Evolutionary conservation across 2,113 vertebrate species (phyloP).

Genomic region (Galemys pyrenaicus): DNA sequence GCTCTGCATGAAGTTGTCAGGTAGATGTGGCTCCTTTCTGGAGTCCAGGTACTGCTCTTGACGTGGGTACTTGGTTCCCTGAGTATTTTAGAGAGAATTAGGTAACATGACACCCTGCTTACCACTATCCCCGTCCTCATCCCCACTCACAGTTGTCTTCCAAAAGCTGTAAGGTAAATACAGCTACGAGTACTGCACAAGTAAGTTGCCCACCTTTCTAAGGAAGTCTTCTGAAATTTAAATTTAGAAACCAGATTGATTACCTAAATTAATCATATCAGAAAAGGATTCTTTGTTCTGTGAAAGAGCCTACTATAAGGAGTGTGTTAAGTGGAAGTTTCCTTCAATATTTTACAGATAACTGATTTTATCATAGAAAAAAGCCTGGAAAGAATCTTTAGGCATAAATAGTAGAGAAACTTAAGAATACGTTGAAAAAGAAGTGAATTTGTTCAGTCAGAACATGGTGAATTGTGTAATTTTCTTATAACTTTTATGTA

Average conservation of each 20-base stretch:
- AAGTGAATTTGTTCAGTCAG: no score
- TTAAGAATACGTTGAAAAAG: background rate
- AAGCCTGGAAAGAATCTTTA: background rate
- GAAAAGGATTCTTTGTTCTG: background rate
- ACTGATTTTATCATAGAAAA: background rate
- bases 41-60: background rate
- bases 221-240: slow-evolving; percentile 13
- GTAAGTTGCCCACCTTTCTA: no score
- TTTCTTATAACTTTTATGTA: no score
- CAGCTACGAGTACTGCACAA: no score
- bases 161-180: background rate
- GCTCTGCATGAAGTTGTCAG: background rate
- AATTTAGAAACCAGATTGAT: background rate
- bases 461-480: no score
- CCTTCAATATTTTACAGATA: background rate
- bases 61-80: background rate
- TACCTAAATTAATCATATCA: background rate
- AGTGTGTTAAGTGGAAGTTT: background rate
- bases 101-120: background rate
- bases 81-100: background rate
- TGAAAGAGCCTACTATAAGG: background rate
- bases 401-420: no score
- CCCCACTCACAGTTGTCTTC: background rate
- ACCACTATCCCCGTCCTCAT: background rate
- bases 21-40: background rate